Conservation (phyloP, 2,888 invertebrate genomes). For the Nephrotoma appendiculata region DNA sequence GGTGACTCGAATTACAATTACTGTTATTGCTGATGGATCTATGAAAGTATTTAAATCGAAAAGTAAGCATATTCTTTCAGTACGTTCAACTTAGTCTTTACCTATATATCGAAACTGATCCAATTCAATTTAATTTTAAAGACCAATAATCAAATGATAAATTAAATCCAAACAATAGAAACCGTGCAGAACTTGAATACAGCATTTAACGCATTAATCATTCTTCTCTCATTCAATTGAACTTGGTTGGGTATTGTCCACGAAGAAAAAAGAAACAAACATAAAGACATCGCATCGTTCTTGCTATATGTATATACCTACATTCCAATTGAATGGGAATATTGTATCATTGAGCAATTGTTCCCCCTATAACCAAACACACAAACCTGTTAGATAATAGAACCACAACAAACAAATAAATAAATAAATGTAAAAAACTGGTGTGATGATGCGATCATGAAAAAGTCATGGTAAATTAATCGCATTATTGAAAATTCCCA, state of each 20-base stretch:
- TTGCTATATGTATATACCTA: neutral
- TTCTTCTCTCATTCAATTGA: neutral
- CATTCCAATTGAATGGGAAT: neutral
- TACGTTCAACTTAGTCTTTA: neutral
- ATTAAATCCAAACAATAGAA: neutral
- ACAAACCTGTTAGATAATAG: neutral
- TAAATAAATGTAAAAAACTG: neutral
- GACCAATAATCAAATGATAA: neutral
- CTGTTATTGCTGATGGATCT: too few species aligned
- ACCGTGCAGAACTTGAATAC: neutral
- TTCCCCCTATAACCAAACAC: neutral
- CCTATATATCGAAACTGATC: neutral
- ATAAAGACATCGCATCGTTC: neutral
- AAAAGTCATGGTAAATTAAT: neutral
- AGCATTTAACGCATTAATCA: neutral
- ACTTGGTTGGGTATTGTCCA: neutral
- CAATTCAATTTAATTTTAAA: neutral
- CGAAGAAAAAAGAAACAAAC: neutral
- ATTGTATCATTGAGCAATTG: neutral
- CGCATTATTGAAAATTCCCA: neutral
- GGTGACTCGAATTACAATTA: too few species aligned
- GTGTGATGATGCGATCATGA: neutral
- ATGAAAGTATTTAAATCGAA: too few species aligned
- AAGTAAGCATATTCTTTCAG: neutral
- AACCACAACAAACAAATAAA: neutral